phyloP scores from a whole-genome alignment of 2,797 vertebrate species.

The Tolypeutes matacus region DNA sequence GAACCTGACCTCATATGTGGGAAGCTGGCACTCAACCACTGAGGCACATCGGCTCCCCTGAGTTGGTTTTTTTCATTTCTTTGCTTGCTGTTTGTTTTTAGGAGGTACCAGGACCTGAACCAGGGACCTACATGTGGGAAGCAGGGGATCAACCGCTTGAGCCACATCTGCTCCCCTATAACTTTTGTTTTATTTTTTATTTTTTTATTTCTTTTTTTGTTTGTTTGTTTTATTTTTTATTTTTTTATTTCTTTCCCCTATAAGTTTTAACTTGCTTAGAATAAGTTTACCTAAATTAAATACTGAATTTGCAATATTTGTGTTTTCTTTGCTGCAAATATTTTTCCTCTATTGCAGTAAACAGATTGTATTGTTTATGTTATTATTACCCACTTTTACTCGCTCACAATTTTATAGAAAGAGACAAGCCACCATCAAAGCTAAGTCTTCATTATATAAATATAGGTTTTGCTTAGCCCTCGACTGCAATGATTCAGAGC shows the following conservation, averaged over 20 bases:
- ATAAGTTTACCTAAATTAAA: slow-evolving; percentile 7
- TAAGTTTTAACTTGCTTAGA: slow-evolving; percentile 43
- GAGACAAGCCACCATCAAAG: background rate
- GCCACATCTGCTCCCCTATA: background rate
- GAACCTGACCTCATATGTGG: too few relatives aligned
- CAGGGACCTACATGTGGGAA: too few relatives aligned
- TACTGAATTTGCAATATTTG: slow-evolving; percentile 34
- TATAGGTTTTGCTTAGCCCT: slow-evolving; percentile 21
- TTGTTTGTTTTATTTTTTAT: too few relatives aligned
- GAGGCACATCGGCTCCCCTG: too few relatives aligned
- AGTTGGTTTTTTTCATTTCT: too few relatives aligned
- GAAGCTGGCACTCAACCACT: too few relatives aligned
- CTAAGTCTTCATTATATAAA: background rate
- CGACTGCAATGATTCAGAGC: slow-evolving; percentile 24
- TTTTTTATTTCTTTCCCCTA: too few relatives aligned
- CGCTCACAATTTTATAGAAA: slow-evolving; percentile 23
- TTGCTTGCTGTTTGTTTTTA: too few relatives aligned
- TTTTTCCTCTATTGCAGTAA: slow-evolving; percentile 58
- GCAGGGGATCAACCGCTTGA: too few relatives aligned
- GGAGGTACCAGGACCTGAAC: too few relatives aligned
- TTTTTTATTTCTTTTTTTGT: too few relatives aligned
- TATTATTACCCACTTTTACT: slow-evolving; percentile 41
- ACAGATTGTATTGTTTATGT: slow-evolving; percentile 44
- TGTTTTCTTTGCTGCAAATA: slow-evolving; percentile 6
- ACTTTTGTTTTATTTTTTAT: too few relatives aligned